Conservation (phyloP, 2,888 invertebrate genomes). For the Torymus tubicola region DNA sequence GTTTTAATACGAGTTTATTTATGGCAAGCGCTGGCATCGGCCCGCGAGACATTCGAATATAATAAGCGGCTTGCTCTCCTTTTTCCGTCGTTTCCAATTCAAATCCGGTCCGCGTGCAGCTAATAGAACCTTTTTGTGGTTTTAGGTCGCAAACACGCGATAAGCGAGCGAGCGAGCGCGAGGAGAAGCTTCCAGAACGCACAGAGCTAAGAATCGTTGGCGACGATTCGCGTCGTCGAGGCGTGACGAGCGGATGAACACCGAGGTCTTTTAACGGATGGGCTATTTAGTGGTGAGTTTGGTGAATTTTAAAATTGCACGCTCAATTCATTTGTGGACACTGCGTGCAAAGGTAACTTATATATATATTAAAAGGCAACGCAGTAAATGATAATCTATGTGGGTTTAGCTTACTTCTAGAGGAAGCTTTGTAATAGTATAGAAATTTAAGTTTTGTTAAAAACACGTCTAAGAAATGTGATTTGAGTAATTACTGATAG, state of each 20-base stretch:
- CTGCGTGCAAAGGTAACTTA: too few relatives aligned
- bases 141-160: slow-evolving; percentile 37
- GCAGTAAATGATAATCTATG: too few relatives aligned
- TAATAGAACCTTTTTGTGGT: slow-evolving; percentile 48
- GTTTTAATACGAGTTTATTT: neutral
- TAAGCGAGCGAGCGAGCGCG: slow-evolving; percentile 12
- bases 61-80: slow-evolving; percentile 27
- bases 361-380: too few relatives aligned
- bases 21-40: neutral
- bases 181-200: neutral
- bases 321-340: too few relatives aligned
- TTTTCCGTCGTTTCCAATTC: slow-evolving; percentile 37
- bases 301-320: too few relatives aligned
- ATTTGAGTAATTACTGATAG: too few relatives aligned
- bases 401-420: too few relatives aligned
- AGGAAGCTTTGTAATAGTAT: too few relatives aligned
- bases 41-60: neutral
- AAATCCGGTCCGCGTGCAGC: slow-evolving; percentile 43
- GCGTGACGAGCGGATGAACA: neutral
- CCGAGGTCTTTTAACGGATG: neutral
- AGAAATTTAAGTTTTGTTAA: too few relatives aligned
- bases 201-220: neutral
- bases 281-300: too few relatives aligned
- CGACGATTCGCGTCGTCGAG: neutral
- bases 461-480: too few relatives aligned